phyloP scores from a whole-genome alignment of 2,888 invertebrate species.

The Apotomis turbidana region DNA sequence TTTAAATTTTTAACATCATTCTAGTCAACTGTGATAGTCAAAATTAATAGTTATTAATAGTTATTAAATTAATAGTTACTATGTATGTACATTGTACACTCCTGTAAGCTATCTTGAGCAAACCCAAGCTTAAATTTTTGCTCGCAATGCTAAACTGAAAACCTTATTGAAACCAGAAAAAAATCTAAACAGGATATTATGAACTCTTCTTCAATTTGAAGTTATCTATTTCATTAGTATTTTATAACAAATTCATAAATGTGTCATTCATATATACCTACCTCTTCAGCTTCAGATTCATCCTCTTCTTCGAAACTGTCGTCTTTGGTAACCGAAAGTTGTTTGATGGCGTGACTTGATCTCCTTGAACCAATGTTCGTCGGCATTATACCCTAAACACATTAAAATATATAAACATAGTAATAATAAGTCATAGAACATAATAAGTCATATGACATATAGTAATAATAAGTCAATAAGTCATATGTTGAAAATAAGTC shows the following conservation, averaged over 20 bases:
- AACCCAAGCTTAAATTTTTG: too few species aligned
- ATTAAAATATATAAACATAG: not conserved
- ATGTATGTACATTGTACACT: too few species aligned
- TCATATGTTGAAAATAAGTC: not conserved
- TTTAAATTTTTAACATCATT: not conserved
- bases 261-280: slow-evolving; percentile 57
- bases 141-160: too few species aligned
- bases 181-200: too few species aligned
- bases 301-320: slow-evolving; percentile 82
- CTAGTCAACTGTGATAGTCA: not conserved
- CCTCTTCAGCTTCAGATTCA: slow-evolving; percentile 82
- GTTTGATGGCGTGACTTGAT: slow-evolving; percentile 79
- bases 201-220: too few species aligned
- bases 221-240: not conserved
- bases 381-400: slow-evolving; percentile 77
- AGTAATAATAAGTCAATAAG: too few species aligned
- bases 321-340: slow-evolving; percentile 79
- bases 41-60: not conserved
- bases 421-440: too few species aligned
- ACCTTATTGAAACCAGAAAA: too few species aligned
- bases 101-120: too few species aligned
- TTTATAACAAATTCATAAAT: not conserved
- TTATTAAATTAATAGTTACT: too few species aligned
- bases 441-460: too few species aligned
- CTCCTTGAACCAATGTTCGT: slow-evolving; percentile 76